These are phyloP conservation scores for Drosophila pandora DNA, from an alignment of 1,140 invertebrate species.

Conservation along the genomic window DNA sequence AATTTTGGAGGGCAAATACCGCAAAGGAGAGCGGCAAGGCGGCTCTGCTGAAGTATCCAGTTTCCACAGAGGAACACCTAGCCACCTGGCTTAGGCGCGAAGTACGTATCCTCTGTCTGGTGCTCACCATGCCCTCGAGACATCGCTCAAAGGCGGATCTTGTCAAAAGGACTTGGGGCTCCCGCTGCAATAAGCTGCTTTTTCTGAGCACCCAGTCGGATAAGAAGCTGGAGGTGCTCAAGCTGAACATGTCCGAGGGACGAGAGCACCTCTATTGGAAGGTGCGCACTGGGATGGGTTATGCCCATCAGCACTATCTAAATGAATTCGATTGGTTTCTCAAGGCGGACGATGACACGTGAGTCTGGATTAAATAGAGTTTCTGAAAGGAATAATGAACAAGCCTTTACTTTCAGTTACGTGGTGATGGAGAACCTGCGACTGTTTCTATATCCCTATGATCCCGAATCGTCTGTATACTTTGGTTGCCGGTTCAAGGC, in stretches of 20 bases:
- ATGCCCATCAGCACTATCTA: conserved; percentile 92
- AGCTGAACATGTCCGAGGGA: conserved; percentile 91
- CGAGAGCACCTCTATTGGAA: conserved; percentile 95
- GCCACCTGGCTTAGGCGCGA: conserved; percentile 9
- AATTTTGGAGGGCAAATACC: background rate
- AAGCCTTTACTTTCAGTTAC: conserved; percentile 86
- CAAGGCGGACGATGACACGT: conserved; percentile 94
- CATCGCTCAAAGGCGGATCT: conserved; percentile 3
- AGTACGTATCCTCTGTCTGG: conserved; percentile 21
- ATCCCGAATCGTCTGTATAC: conserved; percentile 89
- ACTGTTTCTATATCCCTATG: conserved; percentile 91
- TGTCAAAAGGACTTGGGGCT: conserved; percentile 91
- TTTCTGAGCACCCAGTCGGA: conserved; percentile 93
- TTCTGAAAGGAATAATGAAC: background rate
- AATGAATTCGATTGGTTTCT: conserved; percentile 95
- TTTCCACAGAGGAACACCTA: conserved; percentile 10
- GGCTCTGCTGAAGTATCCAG: background rate
- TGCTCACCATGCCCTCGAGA: conserved; percentile 11
- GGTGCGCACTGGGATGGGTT: conserved; percentile 95
- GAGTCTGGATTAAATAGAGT: background rate
- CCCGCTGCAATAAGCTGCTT: conserved; percentile 93
- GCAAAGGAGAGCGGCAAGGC: background rate
- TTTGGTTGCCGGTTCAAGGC: conserved; percentile 94
- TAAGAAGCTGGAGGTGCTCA: conserved; percentile 87
- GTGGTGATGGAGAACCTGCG: conserved; percentile 95